Evolutionary conservation across 2,797 vertebrate species (phyloP).

Genomic region (Echiichthys vipera): DNA sequence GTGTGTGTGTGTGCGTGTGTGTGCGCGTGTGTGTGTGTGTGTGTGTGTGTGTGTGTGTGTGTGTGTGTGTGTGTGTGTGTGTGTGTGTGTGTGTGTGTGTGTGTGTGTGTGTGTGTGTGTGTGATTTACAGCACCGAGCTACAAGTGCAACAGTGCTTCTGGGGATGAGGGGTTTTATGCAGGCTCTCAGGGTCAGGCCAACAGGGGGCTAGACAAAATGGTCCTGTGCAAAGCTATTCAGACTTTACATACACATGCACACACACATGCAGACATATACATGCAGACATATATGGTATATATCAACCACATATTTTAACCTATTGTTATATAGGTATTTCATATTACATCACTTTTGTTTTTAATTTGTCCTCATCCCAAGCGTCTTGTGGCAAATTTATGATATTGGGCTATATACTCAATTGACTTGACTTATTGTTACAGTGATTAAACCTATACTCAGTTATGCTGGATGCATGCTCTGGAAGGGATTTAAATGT

Average conservation of each 20-base stretch:
- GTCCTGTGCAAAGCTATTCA: conserved; percentile 9
- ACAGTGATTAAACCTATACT: neutral
- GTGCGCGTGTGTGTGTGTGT: conserved; percentile 43
- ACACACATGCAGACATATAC: neutral
- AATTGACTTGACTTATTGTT: neutral
- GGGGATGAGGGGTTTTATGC: conserved; percentile 48
- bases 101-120: conserved; percentile 31
- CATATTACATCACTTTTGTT: neutral
- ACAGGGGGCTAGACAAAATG: conserved; percentile 49
- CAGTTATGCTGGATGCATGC: neutral
- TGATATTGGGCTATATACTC: no score
- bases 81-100: conserved; percentile 40
- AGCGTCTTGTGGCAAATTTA: neutral
- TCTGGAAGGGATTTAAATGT: neutral
- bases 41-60: conserved; percentile 38
- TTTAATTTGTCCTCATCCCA: neutral
- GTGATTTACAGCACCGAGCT: conserved; percentile 73
- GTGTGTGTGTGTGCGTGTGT: conserved; percentile 29
- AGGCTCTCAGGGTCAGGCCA: conserved; percentile 44
- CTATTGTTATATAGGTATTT: neutral
- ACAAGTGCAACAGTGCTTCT: conserved; percentile 61
- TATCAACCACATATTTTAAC: neutral
- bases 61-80: conserved; percentile 30
- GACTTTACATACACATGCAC: conserved; percentile 2
- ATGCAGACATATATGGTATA: conserved; percentile 5